Evolutionary conservation across 2,797 vertebrate species (phyloP), one percentile per base, ranked within the genome.

Genomic region (Betta splendens): DNA sequence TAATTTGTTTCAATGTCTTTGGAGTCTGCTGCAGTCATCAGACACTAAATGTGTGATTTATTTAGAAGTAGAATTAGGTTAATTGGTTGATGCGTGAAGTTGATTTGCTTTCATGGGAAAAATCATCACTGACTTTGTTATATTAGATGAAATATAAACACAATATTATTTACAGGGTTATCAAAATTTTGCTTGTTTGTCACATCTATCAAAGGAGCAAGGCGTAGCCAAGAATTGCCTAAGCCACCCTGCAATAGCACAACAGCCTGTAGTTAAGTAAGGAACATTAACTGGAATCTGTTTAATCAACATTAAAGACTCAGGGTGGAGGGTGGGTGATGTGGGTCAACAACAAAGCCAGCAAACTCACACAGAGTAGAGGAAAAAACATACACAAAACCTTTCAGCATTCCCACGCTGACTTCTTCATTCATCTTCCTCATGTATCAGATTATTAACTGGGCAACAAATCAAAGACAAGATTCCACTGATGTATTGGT

Each of bases 271-370:
- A 29, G 55, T 69, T 53, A 26, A 69, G 56, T 21, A 53, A 52
- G 43, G n/a, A 39, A 21, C 40, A 31, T 26, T 57, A 44, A 56
- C 22, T 46, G 3, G 46, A 52, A 56, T 62, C 26, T 56, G 28
- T 55, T 64, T 28, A 29, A 67, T 31, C 15, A 49, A 32, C 18
- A 51, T 31, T 47, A 46, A 32, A 51, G 51, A 56, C 32, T 61
- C 48, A 31, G 15, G 25, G 60, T 46, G 50, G 44, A 67, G 62
- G 66, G 66, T 63, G 53, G 55, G 45, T 54, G 48, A 16, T 26
- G 37, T 2, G 9, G 53, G 61, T 74, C 70, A 68, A n/a, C 21
- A 52, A 63, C 39, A 37, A 66, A 67, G 26, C 26, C 26, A 28
- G 26, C 26, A 6, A 26, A 8, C 25, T 28, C 26, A 28, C 26